A percentile compares a stretch with the other conserved stretches of the same genome.
These are phyloP conservation scores for Drosophila ochracea DNA, from an alignment of 2,888 invertebrate genomes.

Conservation along the genomic window DNA sequence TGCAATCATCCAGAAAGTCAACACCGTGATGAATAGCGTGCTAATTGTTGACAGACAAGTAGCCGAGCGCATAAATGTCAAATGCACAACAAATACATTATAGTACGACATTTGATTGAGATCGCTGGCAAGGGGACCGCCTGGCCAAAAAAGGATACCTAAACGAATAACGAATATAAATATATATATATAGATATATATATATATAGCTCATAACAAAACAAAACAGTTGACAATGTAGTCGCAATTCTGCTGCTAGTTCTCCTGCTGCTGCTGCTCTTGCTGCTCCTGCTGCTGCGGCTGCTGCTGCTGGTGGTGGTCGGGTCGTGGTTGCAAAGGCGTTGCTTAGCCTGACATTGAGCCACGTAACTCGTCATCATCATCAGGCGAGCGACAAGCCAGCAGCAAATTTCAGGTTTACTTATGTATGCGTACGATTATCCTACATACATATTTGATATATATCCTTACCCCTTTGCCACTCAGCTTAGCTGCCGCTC, in stretches of 20 bases:
- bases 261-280: conserved; percentile 8
- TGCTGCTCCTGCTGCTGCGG: conserved; percentile 6
- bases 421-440: conserved; percentile 21
- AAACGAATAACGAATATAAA: conserved; percentile 14
- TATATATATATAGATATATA: background rate
- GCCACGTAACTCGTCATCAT: conserved; percentile 74
- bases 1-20: conserved; percentile 44
- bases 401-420: conserved; percentile 54
- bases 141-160: conserved; percentile 44
- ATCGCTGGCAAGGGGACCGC: conserved; percentile 46
- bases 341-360: conserved; percentile 65
- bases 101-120: conserved; percentile 69
- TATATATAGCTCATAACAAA: conserved; percentile 14
- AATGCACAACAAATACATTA: conserved; percentile 70
- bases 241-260: conserved; percentile 22
- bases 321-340: conserved; percentile 9
- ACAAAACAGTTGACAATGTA: conserved; percentile 55
- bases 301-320: conserved; percentile 13
- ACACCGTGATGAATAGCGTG: conserved; percentile 84
- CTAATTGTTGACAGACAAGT: conserved; percentile 84
- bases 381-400: conserved; percentile 25
- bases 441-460: conserved; percentile 9
- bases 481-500: conserved; percentile 33
- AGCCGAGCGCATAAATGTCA: conserved; percentile 74
- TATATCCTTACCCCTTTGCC: conserved; percentile 46